Base-by-base conservation (phyloP, 2,888 invertebrate genomes). In the Seira musarum region DNA sequence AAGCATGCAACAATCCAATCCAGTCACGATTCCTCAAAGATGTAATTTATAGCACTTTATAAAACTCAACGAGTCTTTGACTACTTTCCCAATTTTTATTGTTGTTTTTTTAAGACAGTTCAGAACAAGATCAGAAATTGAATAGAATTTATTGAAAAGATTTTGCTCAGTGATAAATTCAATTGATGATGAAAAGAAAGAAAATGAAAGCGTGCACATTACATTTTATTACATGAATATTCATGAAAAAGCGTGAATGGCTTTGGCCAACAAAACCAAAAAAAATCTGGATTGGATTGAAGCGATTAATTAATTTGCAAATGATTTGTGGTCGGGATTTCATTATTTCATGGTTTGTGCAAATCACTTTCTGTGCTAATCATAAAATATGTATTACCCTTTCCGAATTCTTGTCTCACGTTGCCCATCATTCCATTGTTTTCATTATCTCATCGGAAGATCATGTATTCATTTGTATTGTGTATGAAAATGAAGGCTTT, bases 1-100 rank as follows among this genome's bases (percentile, higher is more conserved):
- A 49, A 76, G 30, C 49, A 69, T 46, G 60, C 17, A 74, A 69
- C 73, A 74, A 76, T 81, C 80, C 66, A 81, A 76, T 81, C 80
- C 66, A 81, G 80, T 81, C 80, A 81, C 80, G 80, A 81, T 25
- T 81, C 25, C 49, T 68, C 2, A 71, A 63, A 76, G 67, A 17
- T n/a, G 64, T 81, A 80, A 80, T 80, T 80, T 80, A 80, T 80
- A 60, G 40, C 63, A 70, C 74, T 60, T 60, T 60, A 60, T 60
- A 60, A n/a, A 49, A 21, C 8, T 21, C 60, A 22, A 30, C 30
- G 30, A 30, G 21, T 60, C 60, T 21, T 57, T 19, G 60, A 60
- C 10, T n/a, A 40, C 53, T 2, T 53, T 15, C 13, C 17, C 53
- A 53, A 53, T n/a, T 53, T n/a, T 53, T 53, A 53, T 53, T 53